Evolutionary conservation across 2,113 vertebrate genomes (phyloP).

Genomic region (Cebidichthys violaceus): DNA sequence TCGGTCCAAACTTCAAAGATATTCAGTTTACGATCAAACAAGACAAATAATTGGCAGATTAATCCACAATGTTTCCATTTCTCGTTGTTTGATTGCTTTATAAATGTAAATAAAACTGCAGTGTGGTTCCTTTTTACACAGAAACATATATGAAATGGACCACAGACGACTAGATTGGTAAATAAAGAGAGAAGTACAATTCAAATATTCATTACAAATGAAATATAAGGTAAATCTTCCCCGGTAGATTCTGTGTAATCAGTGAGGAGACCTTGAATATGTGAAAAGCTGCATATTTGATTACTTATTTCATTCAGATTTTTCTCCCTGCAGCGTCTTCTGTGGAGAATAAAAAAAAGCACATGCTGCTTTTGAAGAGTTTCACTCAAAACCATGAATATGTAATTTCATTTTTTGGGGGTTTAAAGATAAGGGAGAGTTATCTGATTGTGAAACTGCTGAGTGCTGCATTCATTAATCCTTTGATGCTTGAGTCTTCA

Average conservation of each 20-base stretch:
- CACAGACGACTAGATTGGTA: neutral
- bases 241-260: neutral
- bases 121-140: neutral
- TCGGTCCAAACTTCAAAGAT: neutral
- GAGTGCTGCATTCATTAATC: slow-evolving; percentile 44
- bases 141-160: neutral
- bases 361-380: slow-evolving; percentile 49
- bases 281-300: slow-evolving; percentile 25
- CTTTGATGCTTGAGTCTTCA: neutral
- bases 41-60: neutral
- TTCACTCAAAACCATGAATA: slow-evolving; percentile 55
- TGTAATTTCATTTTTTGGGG: slow-evolving; percentile 38
- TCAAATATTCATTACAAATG: neutral
- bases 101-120: no score
- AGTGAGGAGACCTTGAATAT: neutral
- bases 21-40: no score
- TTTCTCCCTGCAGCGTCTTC: slow-evolving; percentile 8
- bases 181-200: neutral
- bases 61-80: neutral
- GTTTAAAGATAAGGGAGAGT: slow-evolving; percentile 54
- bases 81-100: neutral
- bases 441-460: slow-evolving; percentile 55
- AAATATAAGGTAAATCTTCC: neutral
- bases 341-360: slow-evolving; percentile 15
- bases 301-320: slow-evolving; percentile 8